phyloP scores from a whole-genome alignment of 2,797 vertebrate genomes.

The Gobio occitaniae region DNA sequence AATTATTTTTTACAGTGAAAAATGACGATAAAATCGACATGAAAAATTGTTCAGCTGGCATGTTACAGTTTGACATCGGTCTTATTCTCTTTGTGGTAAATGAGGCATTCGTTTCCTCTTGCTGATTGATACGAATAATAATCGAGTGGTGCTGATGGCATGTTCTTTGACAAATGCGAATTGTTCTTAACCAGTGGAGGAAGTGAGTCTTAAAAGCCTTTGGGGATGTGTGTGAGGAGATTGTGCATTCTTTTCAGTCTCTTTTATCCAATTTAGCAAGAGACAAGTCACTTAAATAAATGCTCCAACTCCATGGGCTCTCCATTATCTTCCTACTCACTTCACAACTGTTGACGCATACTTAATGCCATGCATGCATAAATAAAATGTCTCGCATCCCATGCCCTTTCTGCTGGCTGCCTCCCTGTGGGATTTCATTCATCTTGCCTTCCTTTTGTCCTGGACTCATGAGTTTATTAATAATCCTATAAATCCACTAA shows the following conservation, averaged over 20 bases:
- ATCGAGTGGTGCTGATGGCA: conserved; percentile 27
- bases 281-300: conserved; percentile 50
- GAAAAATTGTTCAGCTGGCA: conserved; percentile 41
- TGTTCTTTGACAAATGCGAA: conserved; percentile 36
- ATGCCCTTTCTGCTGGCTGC: conserved; percentile 43
- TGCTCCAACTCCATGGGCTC: conserved; percentile 39
- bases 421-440: background rate
- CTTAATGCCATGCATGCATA: conserved; percentile 61
- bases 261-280: conserved; percentile 57
- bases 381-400: conserved; percentile 57
- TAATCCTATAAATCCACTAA: conserved; percentile 23
- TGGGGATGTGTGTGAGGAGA: conserved; percentile 15
- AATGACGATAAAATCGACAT: conserved; percentile 9
- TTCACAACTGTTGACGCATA: conserved; percentile 31
- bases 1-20: background rate
- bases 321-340: conserved; percentile 54
- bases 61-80: conserved; percentile 31
- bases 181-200: conserved; percentile 24
- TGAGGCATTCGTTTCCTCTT: conserved; percentile 27
- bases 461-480: conserved; percentile 28
- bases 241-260: conserved; percentile 51
- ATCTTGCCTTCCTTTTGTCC: background rate
- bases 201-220: conserved; percentile 25
- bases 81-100: conserved; percentile 45
- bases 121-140: conserved; percentile 47